A percentile compares a stretch with the other conserved stretches of the same genome.
Evolutionary conservation across 2,888 invertebrate species (phyloP).

Genomic region (Tromatobia lineatoria): DNA sequence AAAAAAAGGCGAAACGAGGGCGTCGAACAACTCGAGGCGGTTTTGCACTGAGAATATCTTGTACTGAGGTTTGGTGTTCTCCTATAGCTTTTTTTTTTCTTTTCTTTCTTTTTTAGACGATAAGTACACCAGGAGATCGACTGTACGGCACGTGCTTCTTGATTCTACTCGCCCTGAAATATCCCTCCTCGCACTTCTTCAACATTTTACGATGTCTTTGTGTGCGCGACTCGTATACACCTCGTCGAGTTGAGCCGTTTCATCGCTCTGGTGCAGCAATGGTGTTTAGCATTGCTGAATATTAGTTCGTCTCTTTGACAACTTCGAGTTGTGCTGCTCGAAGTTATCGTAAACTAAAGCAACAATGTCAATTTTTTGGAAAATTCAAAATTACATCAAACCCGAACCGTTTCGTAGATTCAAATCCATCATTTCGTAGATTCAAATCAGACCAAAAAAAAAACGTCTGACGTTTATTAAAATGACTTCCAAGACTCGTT

Average conservation of each 20-base stretch:
- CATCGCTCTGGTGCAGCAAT: slow-evolving; percentile 47
- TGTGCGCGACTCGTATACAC: slow-evolving; percentile 37
- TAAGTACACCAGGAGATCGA: slow-evolving; percentile 48
- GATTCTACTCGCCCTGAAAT: not conserved
- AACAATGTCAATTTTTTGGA: too few relatives aligned
- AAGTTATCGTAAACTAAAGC: too few relatives aligned
- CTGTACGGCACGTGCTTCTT: slow-evolving; percentile 55
- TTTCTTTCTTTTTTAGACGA: slow-evolving; percentile 2
- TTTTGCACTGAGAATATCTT: slow-evolving; percentile 54
- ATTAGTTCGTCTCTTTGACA: too few relatives aligned
- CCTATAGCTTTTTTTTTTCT: slow-evolving; percentile 19
- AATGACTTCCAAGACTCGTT: slow-evolving; percentile 53
- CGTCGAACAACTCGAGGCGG: slow-evolving; percentile 46
- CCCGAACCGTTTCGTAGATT: too few relatives aligned
- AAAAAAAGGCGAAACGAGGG: slow-evolving; percentile 67
- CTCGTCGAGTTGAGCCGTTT: slow-evolving; percentile 54
- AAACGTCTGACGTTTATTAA: slow-evolving; percentile 35
- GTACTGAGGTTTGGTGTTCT: slow-evolving; percentile 23
- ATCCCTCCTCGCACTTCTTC: slow-evolving; percentile 42
- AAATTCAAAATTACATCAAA: too few relatives aligned
- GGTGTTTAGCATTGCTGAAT: too few relatives aligned
- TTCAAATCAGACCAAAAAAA: slow-evolving; percentile 7
- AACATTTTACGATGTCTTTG: slow-evolving; percentile 49
- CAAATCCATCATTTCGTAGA: too few relatives aligned
- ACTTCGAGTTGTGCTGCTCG: too few relatives aligned